Percentiles rank a stretch among this genome's conserved stretches.
These are phyloP conservation scores for Calameuta filiformis DNA, from an alignment of 2,888 invertebrate genomes.

Conservation along the genomic window DNA sequence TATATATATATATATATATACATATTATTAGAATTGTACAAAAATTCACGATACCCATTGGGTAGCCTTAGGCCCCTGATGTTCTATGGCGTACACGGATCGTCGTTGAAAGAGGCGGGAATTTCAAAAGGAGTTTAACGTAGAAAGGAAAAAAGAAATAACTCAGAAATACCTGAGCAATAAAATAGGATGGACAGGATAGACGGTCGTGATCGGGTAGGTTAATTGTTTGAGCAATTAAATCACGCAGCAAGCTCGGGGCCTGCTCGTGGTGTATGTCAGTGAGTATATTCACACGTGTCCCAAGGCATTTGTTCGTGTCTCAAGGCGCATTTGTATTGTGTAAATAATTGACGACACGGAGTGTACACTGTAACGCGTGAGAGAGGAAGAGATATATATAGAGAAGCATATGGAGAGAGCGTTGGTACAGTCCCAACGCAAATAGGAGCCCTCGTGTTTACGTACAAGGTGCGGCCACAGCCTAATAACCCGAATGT, in stretches of 20 bases:
- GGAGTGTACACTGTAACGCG: not conserved
- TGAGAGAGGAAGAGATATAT: not conserved
- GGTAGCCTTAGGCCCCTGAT: not conserved
- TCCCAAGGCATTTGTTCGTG: not conserved
- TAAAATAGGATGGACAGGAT: not conserved
- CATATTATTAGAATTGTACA: not conserved
- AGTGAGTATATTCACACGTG: not conserved
- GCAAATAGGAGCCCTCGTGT: slow-evolving; percentile 16
- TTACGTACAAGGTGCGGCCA: slow-evolving; percentile 43
- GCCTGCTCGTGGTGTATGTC: not conserved
- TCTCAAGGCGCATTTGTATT: slow-evolving; percentile 17
- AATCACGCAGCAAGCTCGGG: not conserved
- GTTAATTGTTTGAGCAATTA: not conserved
- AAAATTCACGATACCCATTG: not conserved
- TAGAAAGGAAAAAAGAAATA: not conserved
- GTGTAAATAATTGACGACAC: slow-evolving; percentile 18
- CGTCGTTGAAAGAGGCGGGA: not conserved
- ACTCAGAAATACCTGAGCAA: not conserved
- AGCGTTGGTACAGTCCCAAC: not conserved
- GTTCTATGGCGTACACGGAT: not conserved
- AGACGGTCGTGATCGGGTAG: not conserved
- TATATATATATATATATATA: too few species aligned
- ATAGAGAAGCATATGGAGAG: not conserved
- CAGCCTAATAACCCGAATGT: slow-evolving; percentile 53
- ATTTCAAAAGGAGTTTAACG: not conserved